Evolutionary conservation across 2,888 invertebrate genomes (phyloP).

Genomic region (Andricus curvator): DNA sequence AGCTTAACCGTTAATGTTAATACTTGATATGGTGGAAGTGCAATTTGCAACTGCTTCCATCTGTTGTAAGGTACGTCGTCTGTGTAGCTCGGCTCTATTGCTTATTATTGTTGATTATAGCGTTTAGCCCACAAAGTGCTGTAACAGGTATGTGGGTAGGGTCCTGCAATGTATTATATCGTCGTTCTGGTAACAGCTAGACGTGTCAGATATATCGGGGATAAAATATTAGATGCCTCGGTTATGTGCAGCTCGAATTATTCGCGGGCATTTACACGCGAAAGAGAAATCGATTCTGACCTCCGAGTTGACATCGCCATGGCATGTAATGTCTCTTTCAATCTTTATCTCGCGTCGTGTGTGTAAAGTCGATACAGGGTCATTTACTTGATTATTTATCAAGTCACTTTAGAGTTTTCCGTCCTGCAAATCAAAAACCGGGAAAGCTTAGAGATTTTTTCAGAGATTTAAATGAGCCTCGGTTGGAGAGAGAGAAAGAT

Average conservation of each 20-base stretch:
- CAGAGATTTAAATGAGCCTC: no score
- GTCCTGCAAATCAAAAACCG: background rate
- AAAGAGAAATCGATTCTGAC: constrained; percentile 34
- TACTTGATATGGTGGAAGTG: background rate
- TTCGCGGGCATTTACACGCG: constrained; percentile 18
- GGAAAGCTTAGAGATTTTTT: no score
- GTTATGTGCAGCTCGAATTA: constrained; percentile 27
- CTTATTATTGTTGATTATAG: constrained; percentile 61
- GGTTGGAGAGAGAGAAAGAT: background rate
- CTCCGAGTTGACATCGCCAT: constrained; percentile 23
- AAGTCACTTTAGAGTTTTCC: background rate
- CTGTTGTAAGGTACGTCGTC: constrained; percentile 43
- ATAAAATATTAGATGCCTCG: constrained; percentile 37
- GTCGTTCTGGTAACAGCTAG: constrained; percentile 21
- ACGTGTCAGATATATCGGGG: constrained; percentile 38
- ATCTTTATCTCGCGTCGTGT: constrained; percentile 2
- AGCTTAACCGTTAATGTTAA: constrained; percentile 19
- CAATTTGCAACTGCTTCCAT: constrained; percentile 56
- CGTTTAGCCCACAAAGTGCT: constrained; percentile 57
- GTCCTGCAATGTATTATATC: constrained; percentile 36
- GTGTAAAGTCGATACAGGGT: background rate
- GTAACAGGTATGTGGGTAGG: constrained; percentile 57
- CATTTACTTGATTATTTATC: background rate
- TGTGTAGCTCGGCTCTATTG: constrained; percentile 46
- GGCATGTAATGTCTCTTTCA: constrained; percentile 15